Conservation (phyloP, 1,140 invertebrate genomes). For the Neodiprion pinetum region DNA sequence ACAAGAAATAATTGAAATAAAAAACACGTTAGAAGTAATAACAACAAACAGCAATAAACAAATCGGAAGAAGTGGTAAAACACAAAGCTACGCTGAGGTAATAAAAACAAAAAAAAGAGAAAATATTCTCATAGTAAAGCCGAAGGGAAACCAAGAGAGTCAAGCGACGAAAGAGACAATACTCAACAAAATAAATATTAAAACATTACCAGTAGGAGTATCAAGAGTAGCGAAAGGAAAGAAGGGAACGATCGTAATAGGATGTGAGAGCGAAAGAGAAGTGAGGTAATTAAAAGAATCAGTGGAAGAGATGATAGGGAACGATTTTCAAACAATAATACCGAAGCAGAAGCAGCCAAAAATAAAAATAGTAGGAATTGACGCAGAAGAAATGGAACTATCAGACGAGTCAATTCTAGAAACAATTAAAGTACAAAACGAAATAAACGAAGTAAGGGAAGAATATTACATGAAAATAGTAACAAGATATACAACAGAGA, state of each 20-base stretch:
- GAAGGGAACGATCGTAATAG: slow-evolving; percentile 13
- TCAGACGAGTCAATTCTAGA: slow-evolving; percentile 2
- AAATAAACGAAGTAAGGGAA: neutral
- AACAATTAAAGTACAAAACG: slow-evolving; percentile 17
- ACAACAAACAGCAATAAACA: neutral
- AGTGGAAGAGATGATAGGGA: slow-evolving; percentile 13
- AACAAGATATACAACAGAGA: neutral
- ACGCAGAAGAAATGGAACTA: neutral
- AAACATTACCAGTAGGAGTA: slow-evolving; percentile 16
- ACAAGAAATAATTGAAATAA: no score
- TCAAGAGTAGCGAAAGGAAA: slow-evolving; percentile 9
- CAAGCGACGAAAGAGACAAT: neutral
- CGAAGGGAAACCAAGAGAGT: slow-evolving; percentile 16
- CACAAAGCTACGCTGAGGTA: neutral
- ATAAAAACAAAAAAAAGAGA: neutral
- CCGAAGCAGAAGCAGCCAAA: slow-evolving; percentile 15
- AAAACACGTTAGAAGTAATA: neutral
- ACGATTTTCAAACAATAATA: neutral
- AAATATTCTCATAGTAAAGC: slow-evolving; percentile 10
- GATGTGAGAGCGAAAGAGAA: slow-evolving; percentile 1
- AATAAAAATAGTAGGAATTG: slow-evolving; percentile 17
- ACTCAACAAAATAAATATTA: slow-evolving; percentile 10
- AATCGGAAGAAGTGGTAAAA: neutral
- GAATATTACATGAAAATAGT: slow-evolving; percentile 15
- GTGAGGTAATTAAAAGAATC: slow-evolving; percentile 1